These are phyloP conservation scores for Idaea dimidiata DNA, from an alignment of 2,888 invertebrate species.

Conservation along the genomic window DNA sequence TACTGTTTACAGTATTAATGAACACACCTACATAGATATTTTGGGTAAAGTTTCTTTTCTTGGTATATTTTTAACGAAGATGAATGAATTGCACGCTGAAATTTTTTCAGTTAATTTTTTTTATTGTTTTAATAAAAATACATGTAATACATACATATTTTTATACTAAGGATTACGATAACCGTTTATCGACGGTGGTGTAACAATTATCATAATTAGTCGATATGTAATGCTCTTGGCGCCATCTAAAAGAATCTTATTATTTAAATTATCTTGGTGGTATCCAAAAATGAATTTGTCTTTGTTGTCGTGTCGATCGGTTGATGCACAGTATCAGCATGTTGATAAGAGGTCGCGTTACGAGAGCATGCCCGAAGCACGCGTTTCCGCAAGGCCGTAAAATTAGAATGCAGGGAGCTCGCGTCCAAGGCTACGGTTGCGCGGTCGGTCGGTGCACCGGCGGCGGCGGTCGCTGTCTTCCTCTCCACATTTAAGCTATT, in stretches of 20 bases:
- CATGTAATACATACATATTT: neutral
- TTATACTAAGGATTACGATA: neutral
- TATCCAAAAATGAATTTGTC: neutral
- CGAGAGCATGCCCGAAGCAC: constrained; percentile 66
- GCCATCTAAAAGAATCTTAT: neutral
- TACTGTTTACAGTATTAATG: neutral
- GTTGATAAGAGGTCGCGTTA: constrained; percentile 65
- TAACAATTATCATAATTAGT: neutral
- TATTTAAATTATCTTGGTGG: neutral
- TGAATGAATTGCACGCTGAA: neutral
- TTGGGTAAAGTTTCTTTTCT: neutral
- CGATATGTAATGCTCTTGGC: neutral
- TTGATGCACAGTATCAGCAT: constrained; percentile 36
- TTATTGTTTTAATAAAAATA: neutral
- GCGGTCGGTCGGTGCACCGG: constrained; percentile 76
- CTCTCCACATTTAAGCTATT: constrained; percentile 61
- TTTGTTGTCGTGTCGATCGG: constrained; percentile 32
- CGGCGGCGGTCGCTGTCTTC: constrained; percentile 63
- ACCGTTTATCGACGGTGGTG: neutral
- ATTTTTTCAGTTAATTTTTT: too few species aligned
- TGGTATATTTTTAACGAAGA: neutral
- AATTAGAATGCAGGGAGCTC: constrained; percentile 79
- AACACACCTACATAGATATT: neutral
- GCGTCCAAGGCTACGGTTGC: constrained; percentile 73
- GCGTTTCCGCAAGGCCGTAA: constrained; percentile 78